phyloP scores from a whole-genome alignment of 2,797 vertebrate species.

The Smutsia temminckii region DNA sequence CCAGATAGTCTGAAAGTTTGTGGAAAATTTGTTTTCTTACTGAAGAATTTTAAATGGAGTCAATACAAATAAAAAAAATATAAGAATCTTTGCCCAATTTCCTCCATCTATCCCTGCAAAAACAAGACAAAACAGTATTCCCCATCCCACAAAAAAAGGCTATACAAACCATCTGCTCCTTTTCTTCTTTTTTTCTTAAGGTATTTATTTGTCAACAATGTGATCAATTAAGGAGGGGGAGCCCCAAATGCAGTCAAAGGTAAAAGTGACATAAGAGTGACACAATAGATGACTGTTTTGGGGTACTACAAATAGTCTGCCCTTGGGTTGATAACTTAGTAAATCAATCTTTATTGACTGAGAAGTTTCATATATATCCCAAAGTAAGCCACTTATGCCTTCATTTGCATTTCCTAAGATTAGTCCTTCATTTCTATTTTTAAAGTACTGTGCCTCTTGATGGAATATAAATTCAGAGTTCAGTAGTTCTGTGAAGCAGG shows the following conservation, averaged over 20 bases:
- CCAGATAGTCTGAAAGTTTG: background rate
- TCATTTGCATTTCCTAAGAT: background rate
- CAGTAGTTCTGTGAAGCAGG: background rate
- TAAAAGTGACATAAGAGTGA: background rate
- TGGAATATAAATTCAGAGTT: background rate
- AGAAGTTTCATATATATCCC: background rate
- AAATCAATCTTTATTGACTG: background rate
- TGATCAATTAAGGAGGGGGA: background rate
- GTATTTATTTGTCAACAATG: background rate
- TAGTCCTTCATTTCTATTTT: slow-evolving; percentile 12
- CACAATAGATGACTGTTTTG: background rate
- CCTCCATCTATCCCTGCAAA: background rate
- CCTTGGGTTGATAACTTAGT: background rate
- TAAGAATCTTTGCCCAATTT: background rate
- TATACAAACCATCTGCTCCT: background rate
- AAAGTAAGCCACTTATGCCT: background rate
- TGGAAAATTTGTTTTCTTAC: slow-evolving; percentile 10
- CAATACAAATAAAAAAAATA: background rate
- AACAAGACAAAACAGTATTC: background rate
- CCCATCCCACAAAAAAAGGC: background rate
- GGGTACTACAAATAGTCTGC: background rate
- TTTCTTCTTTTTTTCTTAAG: background rate
- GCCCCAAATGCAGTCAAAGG: background rate
- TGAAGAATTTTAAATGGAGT: slow-evolving; percentile 21
- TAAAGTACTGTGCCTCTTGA: background rate